phyloP scores from a whole-genome alignment of 2,113 vertebrate genomes.

The Austrofundulus limnaeus region DNA sequence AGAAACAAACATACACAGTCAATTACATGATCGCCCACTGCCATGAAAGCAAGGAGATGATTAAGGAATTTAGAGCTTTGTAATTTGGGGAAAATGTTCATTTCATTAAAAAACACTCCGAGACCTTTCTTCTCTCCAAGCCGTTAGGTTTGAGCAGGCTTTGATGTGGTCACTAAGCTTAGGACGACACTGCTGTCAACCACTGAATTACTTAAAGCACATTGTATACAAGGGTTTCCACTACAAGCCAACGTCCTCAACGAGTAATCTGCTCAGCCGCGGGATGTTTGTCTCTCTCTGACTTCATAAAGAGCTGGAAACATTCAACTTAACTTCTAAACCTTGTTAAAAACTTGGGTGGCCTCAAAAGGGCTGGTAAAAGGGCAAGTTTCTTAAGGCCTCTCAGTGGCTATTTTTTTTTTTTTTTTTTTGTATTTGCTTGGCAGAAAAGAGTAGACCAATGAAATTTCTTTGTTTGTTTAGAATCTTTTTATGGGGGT shows the following conservation, averaged over 20 bases:
- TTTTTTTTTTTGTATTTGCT: neutral
- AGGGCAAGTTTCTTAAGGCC: neutral
- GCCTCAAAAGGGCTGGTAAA: neutral
- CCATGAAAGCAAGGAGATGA: too few species aligned
- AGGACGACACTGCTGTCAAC: constrained; percentile 55
- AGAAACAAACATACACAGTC: too few species aligned
- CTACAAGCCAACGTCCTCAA: constrained; percentile 27
- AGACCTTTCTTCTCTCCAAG: constrained; percentile 43
- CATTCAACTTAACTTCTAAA: constrained; percentile 31
- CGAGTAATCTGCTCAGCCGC: constrained; percentile 10
- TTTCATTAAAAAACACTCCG: constrained; percentile 38
- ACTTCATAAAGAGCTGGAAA: constrained; percentile 34
- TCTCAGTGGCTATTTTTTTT: constrained; percentile 7
- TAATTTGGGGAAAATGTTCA: constrained; percentile 12
- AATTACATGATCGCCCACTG: too few species aligned
- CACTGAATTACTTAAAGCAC: constrained; percentile 44
- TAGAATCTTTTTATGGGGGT: constrained; percentile 17
- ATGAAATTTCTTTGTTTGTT: neutral
- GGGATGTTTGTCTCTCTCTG: constrained; percentile 28
- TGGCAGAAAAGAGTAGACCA: neutral
- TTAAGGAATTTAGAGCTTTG: neutral
- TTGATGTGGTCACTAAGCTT: constrained; percentile 58
- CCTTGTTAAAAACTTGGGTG: constrained; percentile 15
- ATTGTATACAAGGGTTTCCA: constrained; percentile 43
- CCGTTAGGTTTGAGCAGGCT: constrained; percentile 18